phyloP scores from a whole-genome alignment of 2,113 vertebrate species.

The Pygoscelis adeliae region DNA sequence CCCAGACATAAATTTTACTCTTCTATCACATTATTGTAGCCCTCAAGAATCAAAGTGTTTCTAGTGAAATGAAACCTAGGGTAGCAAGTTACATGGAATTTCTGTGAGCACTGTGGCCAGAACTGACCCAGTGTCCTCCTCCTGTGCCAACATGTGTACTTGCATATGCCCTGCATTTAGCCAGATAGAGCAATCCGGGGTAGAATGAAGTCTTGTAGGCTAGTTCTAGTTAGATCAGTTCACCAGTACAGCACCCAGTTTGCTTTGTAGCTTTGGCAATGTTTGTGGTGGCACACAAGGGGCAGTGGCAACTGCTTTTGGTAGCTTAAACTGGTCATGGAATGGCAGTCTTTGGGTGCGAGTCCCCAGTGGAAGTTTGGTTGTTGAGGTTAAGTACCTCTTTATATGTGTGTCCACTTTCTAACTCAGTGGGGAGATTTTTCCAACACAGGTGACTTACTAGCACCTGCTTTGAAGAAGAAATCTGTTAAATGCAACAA shows the following conservation, averaged over 20 bases:
- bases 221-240: neutral
- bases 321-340: neutral
- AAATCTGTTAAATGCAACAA: neutral
- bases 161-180: neutral
- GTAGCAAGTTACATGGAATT: neutral
- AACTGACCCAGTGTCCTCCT: neutral
- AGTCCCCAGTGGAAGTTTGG: neutral
- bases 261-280: neutral
- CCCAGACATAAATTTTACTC: neutral
- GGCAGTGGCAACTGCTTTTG: neutral
- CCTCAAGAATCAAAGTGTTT: neutral
- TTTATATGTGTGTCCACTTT: neutral
- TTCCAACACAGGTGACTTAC: neutral
- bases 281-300: neutral
- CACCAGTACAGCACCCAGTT: neutral
- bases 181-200: too few species aligned
- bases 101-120: neutral
- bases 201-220: neutral
- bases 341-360: neutral
- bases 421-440: neutral
- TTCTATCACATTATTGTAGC: neutral
- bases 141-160: neutral
- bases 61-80: neutral
- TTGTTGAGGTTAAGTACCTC: neutral
- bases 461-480: neutral